These are phyloP conservation scores for Arion vulgaris DNA, from an alignment of 1,140 invertebrate genomes.

Conservation along the genomic window DNA sequence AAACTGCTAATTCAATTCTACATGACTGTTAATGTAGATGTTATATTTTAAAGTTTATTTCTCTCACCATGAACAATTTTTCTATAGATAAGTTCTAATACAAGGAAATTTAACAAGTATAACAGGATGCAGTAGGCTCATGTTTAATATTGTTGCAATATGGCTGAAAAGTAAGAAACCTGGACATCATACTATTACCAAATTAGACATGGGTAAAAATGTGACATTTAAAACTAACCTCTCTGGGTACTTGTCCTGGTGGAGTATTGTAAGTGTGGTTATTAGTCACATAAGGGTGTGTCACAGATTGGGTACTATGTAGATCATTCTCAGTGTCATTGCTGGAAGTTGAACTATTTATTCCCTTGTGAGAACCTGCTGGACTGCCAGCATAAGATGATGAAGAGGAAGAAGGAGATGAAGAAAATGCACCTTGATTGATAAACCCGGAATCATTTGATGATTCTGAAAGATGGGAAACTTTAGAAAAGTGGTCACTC, in stretches of 20 bases:
- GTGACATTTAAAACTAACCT: constrained; percentile 51
- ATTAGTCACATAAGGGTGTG: constrained; percentile 77
- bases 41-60: too few relatives aligned
- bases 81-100: too few relatives aligned
- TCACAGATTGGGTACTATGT: constrained; percentile 35
- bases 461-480: constrained; percentile 42
- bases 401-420: constrained; percentile 5
- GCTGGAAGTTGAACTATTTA: constrained; percentile 57
- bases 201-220: not conserved
- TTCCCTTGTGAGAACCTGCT: not conserved
- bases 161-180: too few relatives aligned
- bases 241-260: constrained; percentile 79
- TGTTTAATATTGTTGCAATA: too few relatives aligned
- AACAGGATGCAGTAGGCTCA: too few relatives aligned
- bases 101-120: too few relatives aligned
- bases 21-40: too few relatives aligned
- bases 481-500: constrained; percentile 46
- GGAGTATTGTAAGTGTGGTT: constrained; percentile 89
- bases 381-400: constrained; percentile 30
- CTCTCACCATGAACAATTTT: too few relatives aligned
- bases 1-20: too few relatives aligned
- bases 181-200: too few relatives aligned
- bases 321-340: constrained; percentile 63
- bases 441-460: constrained; percentile 45
- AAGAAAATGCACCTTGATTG: constrained; percentile 25